These are phyloP conservation scores for Luidia sarsii DNA, from an alignment of 53 echinoderm and acorn worm species.

Conservation along the genomic window DNA sequence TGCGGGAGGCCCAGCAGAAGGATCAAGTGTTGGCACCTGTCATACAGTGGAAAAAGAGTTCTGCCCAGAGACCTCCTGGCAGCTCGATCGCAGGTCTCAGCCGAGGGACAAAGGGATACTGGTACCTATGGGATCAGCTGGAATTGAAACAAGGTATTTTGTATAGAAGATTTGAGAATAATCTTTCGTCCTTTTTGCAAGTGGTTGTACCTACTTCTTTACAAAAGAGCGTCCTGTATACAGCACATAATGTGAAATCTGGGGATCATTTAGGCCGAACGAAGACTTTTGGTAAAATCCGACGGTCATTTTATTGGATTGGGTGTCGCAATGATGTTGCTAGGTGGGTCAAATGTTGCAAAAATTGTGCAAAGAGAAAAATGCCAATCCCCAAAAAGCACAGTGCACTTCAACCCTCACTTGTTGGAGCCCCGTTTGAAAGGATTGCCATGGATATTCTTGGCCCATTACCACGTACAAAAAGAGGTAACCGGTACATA, in stretches of 20 bases:
- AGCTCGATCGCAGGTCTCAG: not conserved
- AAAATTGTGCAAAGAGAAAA: slow-evolving; percentile 1
- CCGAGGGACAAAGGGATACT: slow-evolving; percentile 12
- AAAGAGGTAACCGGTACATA: slow-evolving; percentile 23
- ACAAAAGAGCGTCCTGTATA: not conserved
- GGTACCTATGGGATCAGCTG: slow-evolving; percentile 8
- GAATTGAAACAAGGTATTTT: not conserved
- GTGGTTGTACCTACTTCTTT: not conserved
- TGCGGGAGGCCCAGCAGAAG: not conserved
- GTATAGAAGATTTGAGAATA: slow-evolving; percentile 4
- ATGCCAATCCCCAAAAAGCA: not conserved
- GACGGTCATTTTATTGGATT: not conserved
- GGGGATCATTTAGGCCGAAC: slow-evolving; percentile 3
- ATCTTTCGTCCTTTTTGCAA: slow-evolving; percentile 1
- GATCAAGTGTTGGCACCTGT: slow-evolving; percentile 1
- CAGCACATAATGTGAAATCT: not conserved
- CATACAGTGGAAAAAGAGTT: not conserved
- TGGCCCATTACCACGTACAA: slow-evolving; percentile 42
- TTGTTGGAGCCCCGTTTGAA: slow-evolving; percentile 44
- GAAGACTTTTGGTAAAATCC: slow-evolving; percentile 3
- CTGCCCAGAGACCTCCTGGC: too few relatives aligned
- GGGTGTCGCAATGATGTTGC: not conserved
- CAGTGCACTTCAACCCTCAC: not conserved
- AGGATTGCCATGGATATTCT: slow-evolving; percentile 42
- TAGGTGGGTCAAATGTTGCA: not conserved